Base-by-base conservation (phyloP, 2,113 vertebrate species). In the Corythornis madagascariensis region DNA sequence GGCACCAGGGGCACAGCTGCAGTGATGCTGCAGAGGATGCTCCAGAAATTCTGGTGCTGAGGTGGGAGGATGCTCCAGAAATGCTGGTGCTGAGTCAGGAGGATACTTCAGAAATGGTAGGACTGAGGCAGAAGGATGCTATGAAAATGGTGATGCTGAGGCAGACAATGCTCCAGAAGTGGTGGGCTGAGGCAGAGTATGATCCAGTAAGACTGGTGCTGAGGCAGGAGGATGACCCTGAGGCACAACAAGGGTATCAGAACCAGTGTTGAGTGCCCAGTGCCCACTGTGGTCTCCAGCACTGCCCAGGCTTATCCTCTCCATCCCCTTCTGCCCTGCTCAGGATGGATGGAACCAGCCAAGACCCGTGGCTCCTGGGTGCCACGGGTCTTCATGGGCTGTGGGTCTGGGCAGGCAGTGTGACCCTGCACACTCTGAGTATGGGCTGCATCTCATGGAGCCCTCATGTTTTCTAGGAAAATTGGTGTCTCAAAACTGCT, bases 401-500 rank as follows among this genome's bases (percentile, higher is more conserved):
- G 1, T 31, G 38, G 13, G 4, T 61, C 21, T n/a, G 48, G 61
- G 33, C 28, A 17, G 9, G 16, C 38, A 38, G 16, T 0, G 0
- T 56, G 67, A 20, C 47, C n/a, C 21, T 42, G 48, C 38, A 31
- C 0, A 0, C 19, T 15, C 10, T 15, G 18, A 45, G 26, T n/a
- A 9, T 1, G 45, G 1, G 21, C n/a, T 56, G 40, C 40, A 11
- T 15, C 22, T 66, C 66, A 67, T 7, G 38, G 12, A 59, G 6
- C 18, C 13, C 18, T 5, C 4, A 0, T 17, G 17, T 48, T 55
- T 72, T 35, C 29, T n/a, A 15, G 47, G 60, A 48, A 20, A 35
- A 28, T 19, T 0, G 0, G 10, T 1, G 1, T 53, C 42, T 26
- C 20, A 35, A 31, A 38, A 43, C 17, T 5, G 18, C 70, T 16